Conservation (phyloP, 2,113 vertebrate species). For the Pholis gunnellus region DNA sequence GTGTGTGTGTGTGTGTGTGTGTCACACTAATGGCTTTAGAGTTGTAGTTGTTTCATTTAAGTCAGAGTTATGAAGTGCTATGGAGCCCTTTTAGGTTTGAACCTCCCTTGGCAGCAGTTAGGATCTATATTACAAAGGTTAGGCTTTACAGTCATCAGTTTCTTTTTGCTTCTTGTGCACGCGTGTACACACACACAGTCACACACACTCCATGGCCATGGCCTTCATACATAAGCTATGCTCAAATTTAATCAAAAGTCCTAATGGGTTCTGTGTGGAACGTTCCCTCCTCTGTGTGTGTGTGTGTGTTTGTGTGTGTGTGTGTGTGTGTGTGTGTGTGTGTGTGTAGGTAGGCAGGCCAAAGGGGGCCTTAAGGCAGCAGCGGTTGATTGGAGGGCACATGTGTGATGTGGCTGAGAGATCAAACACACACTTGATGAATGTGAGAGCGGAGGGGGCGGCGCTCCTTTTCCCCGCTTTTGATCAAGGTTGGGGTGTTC, state of each 20-base stretch:
- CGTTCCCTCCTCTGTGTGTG: conserved; percentile 35
- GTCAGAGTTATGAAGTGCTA: conserved; percentile 82
- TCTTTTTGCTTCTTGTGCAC: conserved; percentile 14
- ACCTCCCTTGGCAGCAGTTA: conserved; percentile 77
- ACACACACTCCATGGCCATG: conserved; percentile 58
- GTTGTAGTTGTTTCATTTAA: conserved; percentile 80
- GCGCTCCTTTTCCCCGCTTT: conserved; percentile 83
- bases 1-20: conserved; percentile 22
- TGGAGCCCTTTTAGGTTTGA: conserved; percentile 73
- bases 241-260: conserved; percentile 80
- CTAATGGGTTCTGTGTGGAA: conserved; percentile 74
- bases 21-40: conserved; percentile 70
- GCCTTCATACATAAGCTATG: conserved; percentile 71
- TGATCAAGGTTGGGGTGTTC: conserved; percentile 93
- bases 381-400: conserved; percentile 89
- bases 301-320: conserved; percentile 19
- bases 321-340: conserved; percentile 22
- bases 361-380: conserved; percentile 83
- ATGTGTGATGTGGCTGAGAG: conserved; percentile 96
- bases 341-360: conserved; percentile 36
- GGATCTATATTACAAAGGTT: conserved; percentile 74
- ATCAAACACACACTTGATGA: conserved; percentile 97
- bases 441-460: conserved; percentile 88
- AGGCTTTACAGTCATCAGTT: conserved; percentile 64
- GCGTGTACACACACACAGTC: not conserved